These are phyloP conservation scores for Merluccius polli DNA, from an alignment of 2,797 vertebrate species.

Conservation along the genomic window DNA sequence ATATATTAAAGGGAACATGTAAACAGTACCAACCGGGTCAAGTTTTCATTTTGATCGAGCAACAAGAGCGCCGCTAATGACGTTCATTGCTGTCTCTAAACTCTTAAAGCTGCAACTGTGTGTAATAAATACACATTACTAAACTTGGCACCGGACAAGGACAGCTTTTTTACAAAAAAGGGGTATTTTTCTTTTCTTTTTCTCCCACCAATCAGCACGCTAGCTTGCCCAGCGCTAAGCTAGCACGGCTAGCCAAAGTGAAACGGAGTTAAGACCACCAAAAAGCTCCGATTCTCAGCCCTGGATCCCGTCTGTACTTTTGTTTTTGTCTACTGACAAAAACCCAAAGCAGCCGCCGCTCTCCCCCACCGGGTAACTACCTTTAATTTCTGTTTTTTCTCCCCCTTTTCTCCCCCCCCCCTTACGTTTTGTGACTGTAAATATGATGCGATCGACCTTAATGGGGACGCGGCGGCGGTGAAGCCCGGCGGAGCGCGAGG, in stretches of 20 bases:
- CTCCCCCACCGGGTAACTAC: constrained; percentile 33
- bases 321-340: constrained; percentile 43
- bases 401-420: too few relatives aligned
- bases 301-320: too few relatives aligned
- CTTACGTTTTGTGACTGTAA: neutral
- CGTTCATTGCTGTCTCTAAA: constrained; percentile 69
- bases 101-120: constrained; percentile 64
- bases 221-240: constrained; percentile 70
- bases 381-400: too few relatives aligned
- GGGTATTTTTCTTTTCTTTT: constrained; percentile 68
- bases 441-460: constrained; percentile 42
- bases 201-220: constrained; percentile 63
- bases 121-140: constrained; percentile 71
- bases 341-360: constrained; percentile 37
- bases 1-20: constrained; percentile 82
- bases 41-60: constrained; percentile 81
- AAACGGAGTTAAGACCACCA: constrained; percentile 65
- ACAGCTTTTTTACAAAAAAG: constrained; percentile 71
- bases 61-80: constrained; percentile 70
- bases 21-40: constrained; percentile 81
- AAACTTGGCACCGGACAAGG: constrained; percentile 74
- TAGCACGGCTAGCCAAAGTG: constrained; percentile 71
- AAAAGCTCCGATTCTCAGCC: constrained; percentile 59
- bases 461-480: constrained; percentile 72
- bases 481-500: constrained; percentile 69